Conservation (phyloP, 2,113 vertebrate species). For the Seriola quinqueradiata region DNA sequence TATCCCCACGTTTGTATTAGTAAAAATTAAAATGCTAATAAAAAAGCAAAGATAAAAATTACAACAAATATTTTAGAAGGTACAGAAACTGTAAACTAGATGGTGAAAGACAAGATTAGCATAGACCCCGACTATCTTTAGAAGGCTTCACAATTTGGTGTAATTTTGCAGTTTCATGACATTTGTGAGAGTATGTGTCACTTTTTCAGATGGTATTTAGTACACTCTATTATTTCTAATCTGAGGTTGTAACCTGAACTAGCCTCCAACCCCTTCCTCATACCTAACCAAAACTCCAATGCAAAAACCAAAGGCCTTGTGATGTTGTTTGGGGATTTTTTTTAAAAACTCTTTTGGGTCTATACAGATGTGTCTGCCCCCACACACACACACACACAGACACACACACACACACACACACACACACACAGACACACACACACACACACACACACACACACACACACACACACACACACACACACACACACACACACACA, state of each 20-base stretch:
- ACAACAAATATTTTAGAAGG: background rate
- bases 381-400: too few species aligned
- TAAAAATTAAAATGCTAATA: background rate
- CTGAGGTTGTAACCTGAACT: constrained; percentile 12
- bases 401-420: constrained; percentile 65
- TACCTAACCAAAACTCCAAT: constrained; percentile 52
- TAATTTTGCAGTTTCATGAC: constrained; percentile 33
- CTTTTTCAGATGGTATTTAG: background rate
- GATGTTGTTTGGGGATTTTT: constrained; percentile 55
- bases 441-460: constrained; percentile 47
- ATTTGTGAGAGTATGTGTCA: constrained; percentile 10
- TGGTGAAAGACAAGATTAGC: background rate
- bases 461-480: constrained; percentile 58
- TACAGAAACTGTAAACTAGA: background rate
- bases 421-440: too few species aligned
- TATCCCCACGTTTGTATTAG: background rate
- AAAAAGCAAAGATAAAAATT: background rate
- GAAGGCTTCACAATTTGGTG: background rate
- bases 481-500: constrained; percentile 65
- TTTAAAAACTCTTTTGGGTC: constrained; percentile 23
- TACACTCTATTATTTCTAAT: background rate
- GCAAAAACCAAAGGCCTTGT: constrained; percentile 44
- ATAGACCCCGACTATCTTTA: background rate
- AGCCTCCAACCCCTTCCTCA: constrained; percentile 27
- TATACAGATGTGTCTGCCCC: constrained; percentile 26